phyloP scores from a whole-genome alignment of 2,888 invertebrate species.

The Apamea crenata region DNA sequence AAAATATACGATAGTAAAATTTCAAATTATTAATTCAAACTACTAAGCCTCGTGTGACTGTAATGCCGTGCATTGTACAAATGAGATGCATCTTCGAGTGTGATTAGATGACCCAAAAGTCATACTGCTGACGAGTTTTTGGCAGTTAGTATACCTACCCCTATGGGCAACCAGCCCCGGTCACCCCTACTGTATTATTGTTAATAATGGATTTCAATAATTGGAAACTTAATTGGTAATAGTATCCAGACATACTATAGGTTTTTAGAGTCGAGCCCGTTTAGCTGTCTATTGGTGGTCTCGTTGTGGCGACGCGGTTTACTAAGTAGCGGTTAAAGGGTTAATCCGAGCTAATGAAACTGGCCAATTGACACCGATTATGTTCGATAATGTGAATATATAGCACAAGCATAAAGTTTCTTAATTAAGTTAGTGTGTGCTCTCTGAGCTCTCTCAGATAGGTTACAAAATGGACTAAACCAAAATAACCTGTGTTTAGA shows the following conservation, averaged over 20 bases:
- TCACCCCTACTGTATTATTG: neutral
- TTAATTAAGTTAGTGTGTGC: no score
- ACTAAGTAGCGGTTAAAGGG: constrained; percentile 51
- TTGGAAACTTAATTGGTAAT: neutral
- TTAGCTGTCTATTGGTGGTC: constrained; percentile 47
- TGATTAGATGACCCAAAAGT: neutral
- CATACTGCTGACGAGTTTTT: neutral
- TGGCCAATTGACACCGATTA: constrained; percentile 23
- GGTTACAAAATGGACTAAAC: no score
- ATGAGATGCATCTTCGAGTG: neutral
- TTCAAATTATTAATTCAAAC: neutral
- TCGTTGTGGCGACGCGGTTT: constrained; percentile 38
- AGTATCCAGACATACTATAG: neutral
- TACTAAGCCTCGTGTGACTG: neutral
- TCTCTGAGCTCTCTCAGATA: no score
- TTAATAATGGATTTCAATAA: neutral
- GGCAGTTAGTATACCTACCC: no score
- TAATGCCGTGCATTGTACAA: neutral
- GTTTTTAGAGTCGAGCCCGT: constrained; percentile 5
- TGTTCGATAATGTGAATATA: constrained; percentile 2
- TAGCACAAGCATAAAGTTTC: no score
- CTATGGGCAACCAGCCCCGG: no score
- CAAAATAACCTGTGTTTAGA: no score
- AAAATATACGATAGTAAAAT: neutral
- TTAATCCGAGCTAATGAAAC: constrained; percentile 43